Evolutionary conservation across 2,797 vertebrate species (phyloP), one percentile per base, ranked within the genome.

Genomic region (Fistularia tabacaria): DNA sequence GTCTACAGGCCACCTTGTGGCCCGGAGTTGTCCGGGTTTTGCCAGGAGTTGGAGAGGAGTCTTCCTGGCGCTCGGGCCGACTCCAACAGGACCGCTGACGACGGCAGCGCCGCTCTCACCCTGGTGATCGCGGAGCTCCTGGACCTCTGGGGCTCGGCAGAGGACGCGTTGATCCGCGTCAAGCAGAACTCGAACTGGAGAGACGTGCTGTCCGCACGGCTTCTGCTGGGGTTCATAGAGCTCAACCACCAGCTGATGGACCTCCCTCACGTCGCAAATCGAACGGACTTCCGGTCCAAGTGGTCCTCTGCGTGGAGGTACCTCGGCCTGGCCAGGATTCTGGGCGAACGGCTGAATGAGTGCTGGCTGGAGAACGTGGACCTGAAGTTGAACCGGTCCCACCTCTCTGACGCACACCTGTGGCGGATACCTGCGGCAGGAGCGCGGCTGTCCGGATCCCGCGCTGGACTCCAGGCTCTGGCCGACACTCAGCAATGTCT

Each of bases 291-390:
- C 41, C 87, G 81, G 66, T 41, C 61, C 8, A 64, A 70, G 6
- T 79, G 90, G 87, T 82, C 75, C 0, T 61, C 52, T 0, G 51
- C 71, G 0, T 57, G 85, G 1, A 63, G 52, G 59, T 38, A 74
- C 36, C 73, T 95, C 6, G 76, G 79, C 49, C 85, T 91, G 6
- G 83, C 88, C 7, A 60, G 85, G 43, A 53, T 90, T 13, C 52
- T 91, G 37, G 89, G 92, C 1, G 90, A 92, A 49, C 88, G 49
- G 0, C 63, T 90, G 36, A 80, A 64, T 0, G 57, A 54, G 40
- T 96, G 94, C 73, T 94, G 92, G 91, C 13, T 73, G 8, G 82
- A 90, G 10, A 86, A 91, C 9, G 10, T 73, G 5, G 86, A 90
- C 10, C 46, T 81, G 1, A 85, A 80, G 0, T 59, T 83, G 3